These are phyloP conservation scores for Campaea margaritaria DNA, from an alignment of 2,888 invertebrate genomes.

Conservation along the genomic window DNA sequence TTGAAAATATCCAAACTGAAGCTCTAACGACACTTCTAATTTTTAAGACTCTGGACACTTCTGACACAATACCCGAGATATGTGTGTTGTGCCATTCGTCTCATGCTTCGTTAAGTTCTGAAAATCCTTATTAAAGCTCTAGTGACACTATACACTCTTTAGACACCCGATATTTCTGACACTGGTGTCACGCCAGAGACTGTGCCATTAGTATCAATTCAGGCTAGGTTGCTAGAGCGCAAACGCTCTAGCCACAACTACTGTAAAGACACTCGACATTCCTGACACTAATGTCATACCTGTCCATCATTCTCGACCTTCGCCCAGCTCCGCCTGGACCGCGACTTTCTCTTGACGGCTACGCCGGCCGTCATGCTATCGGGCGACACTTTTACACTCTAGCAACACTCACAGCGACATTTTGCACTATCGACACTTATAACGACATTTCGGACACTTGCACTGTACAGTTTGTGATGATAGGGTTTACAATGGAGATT, in stretches of 20 bases:
- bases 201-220: too few species aligned
- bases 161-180: too few species aligned
- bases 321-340: slow-evolving; percentile 72
- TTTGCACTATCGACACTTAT: slow-evolving; percentile 16
- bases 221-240: too few species aligned
- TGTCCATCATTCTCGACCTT: slow-evolving; percentile 74
- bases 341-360: slow-evolving; percentile 69
- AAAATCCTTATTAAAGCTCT: too few species aligned
- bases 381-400: slow-evolving; percentile 35
- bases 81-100: too few species aligned
- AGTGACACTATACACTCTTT: too few species aligned
- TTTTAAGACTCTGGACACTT: too few species aligned
- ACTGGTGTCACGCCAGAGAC: too few species aligned
- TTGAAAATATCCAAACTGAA: too few species aligned
- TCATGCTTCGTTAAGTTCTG: too few species aligned
- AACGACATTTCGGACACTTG: slow-evolving; percentile 21
- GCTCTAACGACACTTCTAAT: too few species aligned
- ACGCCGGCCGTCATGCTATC: slow-evolving; percentile 77
- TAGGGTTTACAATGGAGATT: background rate
- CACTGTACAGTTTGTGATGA: slow-evolving; percentile 5
- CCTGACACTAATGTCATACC: slow-evolving; percentile 49
- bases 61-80: too few species aligned
- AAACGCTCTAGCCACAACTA: background rate
- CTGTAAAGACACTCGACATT: background rate
- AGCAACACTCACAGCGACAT: slow-evolving; percentile 37